Evolutionary conservation across 2,888 invertebrate genomes (phyloP).

Genomic region (Teleogryllus oceanicus): DNA sequence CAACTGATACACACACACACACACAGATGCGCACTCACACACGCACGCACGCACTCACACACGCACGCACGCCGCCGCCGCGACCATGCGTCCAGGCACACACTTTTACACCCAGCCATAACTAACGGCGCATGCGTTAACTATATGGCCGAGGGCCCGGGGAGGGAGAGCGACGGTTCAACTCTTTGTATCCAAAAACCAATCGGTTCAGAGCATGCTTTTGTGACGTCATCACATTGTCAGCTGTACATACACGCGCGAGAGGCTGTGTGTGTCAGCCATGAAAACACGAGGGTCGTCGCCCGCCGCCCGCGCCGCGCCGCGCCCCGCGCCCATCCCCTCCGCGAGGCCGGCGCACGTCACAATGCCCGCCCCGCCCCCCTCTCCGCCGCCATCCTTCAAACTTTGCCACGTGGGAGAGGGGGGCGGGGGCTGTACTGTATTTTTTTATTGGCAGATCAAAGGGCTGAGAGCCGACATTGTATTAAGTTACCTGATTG

Average conservation of each 20-base stretch:
- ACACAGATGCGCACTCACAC: neutral
- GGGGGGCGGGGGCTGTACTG: neutral
- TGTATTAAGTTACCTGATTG: slow-evolving; percentile 18
- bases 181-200: slow-evolving; percentile 18
- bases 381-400: neutral
- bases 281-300: slow-evolving; percentile 11
- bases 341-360: neutral
- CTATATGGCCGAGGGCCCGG: slow-evolving; percentile 1
- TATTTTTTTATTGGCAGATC: slow-evolving; percentile 18
- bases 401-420: neutral
- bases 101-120: slow-evolving; percentile 18
- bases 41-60: neutral
- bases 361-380: neutral
- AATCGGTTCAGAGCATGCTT: slow-evolving; percentile 18
- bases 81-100: neutral
- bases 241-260: slow-evolving; percentile 18
- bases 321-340: neutral
- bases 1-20: slow-evolving; percentile 1
- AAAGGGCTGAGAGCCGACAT: slow-evolving; percentile 18
- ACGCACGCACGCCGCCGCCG: neutral
- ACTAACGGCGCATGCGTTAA: slow-evolving; percentile 18
- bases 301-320: neutral
- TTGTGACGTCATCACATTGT: slow-evolving; percentile 18
- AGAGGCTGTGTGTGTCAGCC: slow-evolving; percentile 18
- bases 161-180: neutral